phyloP scores from a whole-genome alignment of 2,113 vertebrate species.

The cattle (Bos taurus) region DNA sequence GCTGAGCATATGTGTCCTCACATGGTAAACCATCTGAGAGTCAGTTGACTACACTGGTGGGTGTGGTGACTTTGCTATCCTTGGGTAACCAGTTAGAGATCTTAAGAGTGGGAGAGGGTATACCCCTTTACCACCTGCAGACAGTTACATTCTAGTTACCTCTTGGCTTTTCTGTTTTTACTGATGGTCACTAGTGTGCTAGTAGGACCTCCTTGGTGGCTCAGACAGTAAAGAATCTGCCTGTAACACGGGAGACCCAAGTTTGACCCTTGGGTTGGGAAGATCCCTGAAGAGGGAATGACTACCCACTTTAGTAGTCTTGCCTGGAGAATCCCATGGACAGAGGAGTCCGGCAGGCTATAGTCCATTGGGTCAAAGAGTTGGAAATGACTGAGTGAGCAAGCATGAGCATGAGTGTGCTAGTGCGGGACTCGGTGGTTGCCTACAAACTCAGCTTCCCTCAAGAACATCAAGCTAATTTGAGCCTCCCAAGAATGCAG shows the following conservation, averaged over 20 bases:
- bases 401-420: not conserved
- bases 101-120: not conserved
- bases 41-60: not conserved
- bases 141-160: not conserved
- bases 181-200: not conserved
- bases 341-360: not conserved
- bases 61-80: not conserved
- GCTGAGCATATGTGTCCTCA: not conserved
- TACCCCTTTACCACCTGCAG: not conserved
- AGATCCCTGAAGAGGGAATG: not conserved
- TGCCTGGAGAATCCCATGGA: not conserved
- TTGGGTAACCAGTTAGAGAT: not conserved
- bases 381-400: not conserved
- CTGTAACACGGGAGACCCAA: not conserved
- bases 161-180: not conserved
- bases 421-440: not conserved
- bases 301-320: not conserved
- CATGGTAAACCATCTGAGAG: not conserved
- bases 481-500: slow-evolving; percentile 36
- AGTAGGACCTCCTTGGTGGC: not conserved
- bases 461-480: slow-evolving; percentile 42
- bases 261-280: not conserved
- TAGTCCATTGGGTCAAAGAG: not conserved
- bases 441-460: slow-evolving; percentile 15
- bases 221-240: not conserved